Conservation (phyloP, 1,140 invertebrate genomes). For the Lepidostoma basale region DNA sequence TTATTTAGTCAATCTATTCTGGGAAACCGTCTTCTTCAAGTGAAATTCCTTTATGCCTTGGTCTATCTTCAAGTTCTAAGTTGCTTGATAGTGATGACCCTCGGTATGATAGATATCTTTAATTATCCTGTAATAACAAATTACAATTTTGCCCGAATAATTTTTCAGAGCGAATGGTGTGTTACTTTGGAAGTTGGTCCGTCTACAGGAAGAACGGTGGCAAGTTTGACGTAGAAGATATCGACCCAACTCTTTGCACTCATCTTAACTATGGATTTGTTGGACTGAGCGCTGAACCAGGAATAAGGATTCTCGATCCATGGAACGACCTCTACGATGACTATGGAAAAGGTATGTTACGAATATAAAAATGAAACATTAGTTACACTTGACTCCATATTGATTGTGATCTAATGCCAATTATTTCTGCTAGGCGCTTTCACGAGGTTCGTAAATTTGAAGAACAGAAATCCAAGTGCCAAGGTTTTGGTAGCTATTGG, state of each 20-base stretch:
- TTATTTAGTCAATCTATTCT: too few species aligned
- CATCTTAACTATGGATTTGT: constrained; percentile 77
- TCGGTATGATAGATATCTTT: too few species aligned
- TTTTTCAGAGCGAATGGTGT: constrained; percentile 63
- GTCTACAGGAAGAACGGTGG: constrained; percentile 69
- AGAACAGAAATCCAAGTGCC: constrained; percentile 59
- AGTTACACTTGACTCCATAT: too few species aligned
- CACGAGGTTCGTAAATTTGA: constrained; percentile 34
- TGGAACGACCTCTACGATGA: constrained; percentile 67
- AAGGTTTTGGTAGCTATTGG: constrained; percentile 76
- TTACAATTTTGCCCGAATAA: too few species aligned
- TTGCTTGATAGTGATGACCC: too few species aligned
- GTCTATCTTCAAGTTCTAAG: too few species aligned
- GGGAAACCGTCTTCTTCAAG: too few species aligned
- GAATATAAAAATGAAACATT: neutral
- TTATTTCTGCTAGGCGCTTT: constrained; percentile 31
- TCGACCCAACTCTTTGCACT: constrained; percentile 75
- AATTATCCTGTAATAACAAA: too few species aligned
- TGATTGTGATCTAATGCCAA: neutral
- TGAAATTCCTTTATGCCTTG: too few species aligned
- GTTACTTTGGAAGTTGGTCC: constrained; percentile 78
- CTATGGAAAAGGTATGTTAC: constrained; percentile 51
- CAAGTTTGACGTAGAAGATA: constrained; percentile 68
- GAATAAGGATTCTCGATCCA: constrained; percentile 64
- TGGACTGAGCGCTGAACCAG: constrained; percentile 61